Evolutionary conservation across 2,888 invertebrate species (phyloP).

Genomic region (Imbricaverruca yamaguchii): DNA sequence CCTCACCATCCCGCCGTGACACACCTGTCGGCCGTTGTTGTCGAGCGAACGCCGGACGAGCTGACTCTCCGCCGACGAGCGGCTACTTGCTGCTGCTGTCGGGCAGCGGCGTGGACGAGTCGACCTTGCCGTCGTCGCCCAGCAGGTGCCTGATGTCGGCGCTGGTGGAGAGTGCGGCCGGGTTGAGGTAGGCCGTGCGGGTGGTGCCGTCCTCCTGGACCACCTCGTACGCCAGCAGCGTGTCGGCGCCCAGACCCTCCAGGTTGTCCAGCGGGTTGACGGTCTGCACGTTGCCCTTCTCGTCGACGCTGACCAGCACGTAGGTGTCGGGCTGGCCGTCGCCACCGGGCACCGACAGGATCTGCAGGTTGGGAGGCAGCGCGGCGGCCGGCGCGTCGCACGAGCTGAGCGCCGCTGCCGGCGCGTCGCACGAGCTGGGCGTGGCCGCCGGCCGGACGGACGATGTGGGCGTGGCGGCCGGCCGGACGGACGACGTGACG

Average conservation of each 20-base stretch:
- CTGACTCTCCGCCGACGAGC: too few species aligned
- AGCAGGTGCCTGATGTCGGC: conserved; percentile 7
- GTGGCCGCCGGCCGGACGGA: neutral
- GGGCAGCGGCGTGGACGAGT: neutral
- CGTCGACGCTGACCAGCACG: conserved; percentile 4
- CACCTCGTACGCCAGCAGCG: conserved; percentile 22
- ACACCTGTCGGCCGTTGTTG: too few species aligned
- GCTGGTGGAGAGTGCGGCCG: neutral
- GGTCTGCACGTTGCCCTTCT: conserved; percentile 1
- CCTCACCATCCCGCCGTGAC: too few species aligned
- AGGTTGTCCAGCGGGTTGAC: conserved; percentile 14
- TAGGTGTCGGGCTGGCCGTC: conserved; percentile 15
- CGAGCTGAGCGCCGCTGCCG: neutral
- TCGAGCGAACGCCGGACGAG: too few species aligned
- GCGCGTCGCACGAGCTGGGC: neutral
- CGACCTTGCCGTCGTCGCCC: neutral
- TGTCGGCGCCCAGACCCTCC: conserved; percentile 9
- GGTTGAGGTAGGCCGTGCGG: conserved; percentile 21
- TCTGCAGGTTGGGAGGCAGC: conserved; percentile 18
- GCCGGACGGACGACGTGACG: neutral
- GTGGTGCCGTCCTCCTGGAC: conserved; percentile 17
- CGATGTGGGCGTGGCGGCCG: neutral
- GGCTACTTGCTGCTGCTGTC: conserved; percentile 7
- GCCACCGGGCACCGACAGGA: conserved; percentile 9
- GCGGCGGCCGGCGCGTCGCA: neutral